Evolutionary conservation across 2,113 vertebrate genomes (phyloP), one percentile per base, ranked within the genome.

Genomic region (Myanophis thanlyinensis): DNA sequence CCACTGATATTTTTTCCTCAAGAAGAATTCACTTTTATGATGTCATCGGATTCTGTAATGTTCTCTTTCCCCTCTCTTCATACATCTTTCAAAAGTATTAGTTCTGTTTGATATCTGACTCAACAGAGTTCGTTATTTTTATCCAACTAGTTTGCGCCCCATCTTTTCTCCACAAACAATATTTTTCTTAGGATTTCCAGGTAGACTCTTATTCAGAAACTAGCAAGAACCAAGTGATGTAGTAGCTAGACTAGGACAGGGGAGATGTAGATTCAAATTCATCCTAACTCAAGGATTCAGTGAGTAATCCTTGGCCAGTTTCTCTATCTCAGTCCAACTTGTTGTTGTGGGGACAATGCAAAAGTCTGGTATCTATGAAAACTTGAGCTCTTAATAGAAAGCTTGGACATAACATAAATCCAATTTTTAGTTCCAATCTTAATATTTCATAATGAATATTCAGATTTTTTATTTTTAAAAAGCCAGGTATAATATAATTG

Each of bases 1-100:
- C 48, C 3, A 23, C 8, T 44, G 62, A 15, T 0, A 10, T 54
- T 54, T 13, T 51, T 3, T 49, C 52, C 10, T 35, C 9, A 54
- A 25, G 8, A 54, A 30, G 49, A 25, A 22, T 44, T 40, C 54
- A 5, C 22, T 46, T 18, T 0, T 87, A n/a, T 91, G 92, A 92
- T 56, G 88, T 94, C 89, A 89, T 87, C 91, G 18, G 40, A 11
- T 85, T 92, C 62, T 56, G 20, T 56, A n/a, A 62, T 80, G 53
- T 12, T 25, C 30, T 46, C 23, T 56, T 47, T 67, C 46, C 30
- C 40, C 4, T n/a, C 5, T 30, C 22, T 30, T 62, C 3, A 40
- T n/a, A 90, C 18, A n/a, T 30, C 11, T 90, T 73, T 90, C 15
- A 80, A 90, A 80, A 22, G 11, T n/a, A 80, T n/a, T 40, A 35